These are phyloP conservation scores for Drosophila pseudotalamancana DNA, from an alignment of 2,888 invertebrate genomes.

Conservation along the genomic window DNA sequence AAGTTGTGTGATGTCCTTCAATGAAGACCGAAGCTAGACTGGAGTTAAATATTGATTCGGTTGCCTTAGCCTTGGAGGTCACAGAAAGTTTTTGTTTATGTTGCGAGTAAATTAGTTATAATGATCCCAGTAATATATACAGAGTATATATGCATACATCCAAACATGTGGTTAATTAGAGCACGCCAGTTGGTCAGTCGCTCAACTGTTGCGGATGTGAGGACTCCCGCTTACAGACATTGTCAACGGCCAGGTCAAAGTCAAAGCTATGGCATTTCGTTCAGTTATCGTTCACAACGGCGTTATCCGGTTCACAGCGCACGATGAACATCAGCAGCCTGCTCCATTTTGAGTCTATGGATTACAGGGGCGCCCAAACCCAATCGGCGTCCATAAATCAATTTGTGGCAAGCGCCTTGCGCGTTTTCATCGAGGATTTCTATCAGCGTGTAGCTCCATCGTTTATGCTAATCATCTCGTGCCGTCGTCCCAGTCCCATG, in stretches of 20 bases:
- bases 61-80: slow-evolving; percentile 6
- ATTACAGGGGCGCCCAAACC: slow-evolving; percentile 49
- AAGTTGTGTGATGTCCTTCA: no score
- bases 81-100: slow-evolving; percentile 20
- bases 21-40: not conserved
- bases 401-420: slow-evolving; percentile 62
- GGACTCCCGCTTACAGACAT: not conserved
- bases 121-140: not conserved
- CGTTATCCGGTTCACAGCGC: not conserved
- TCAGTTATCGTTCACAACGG: not conserved
- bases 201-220: not conserved
- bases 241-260: not conserved
- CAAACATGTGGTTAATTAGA: no score
- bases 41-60: slow-evolving; percentile 14
- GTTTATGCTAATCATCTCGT: slow-evolving; percentile 67
- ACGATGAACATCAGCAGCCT: slow-evolving; percentile 44
- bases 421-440: slow-evolving; percentile 63
- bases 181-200: not conserved
- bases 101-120: not conserved
- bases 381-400: slow-evolving; percentile 55
- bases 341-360: slow-evolving; percentile 53
- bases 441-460: slow-evolving; percentile 56
- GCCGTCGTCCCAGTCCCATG: slow-evolving; percentile 50
- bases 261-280: not conserved
- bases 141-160: not conserved